phyloP scores from a whole-genome alignment of 2,113 vertebrate genomes.

The Hymenochirus boettgeri region DNA sequence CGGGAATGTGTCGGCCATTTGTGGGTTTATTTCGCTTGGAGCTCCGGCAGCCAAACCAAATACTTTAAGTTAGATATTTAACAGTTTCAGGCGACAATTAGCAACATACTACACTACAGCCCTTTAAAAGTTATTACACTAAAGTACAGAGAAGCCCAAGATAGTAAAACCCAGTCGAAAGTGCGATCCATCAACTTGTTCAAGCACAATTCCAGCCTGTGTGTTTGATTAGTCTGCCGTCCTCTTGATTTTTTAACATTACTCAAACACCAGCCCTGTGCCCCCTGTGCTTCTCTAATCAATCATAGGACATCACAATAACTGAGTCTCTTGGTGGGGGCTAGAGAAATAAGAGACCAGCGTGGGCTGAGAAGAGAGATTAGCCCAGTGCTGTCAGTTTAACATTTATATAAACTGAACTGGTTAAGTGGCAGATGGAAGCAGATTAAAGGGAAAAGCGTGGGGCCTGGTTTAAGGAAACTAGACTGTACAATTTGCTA shows the following conservation, averaged over 20 bases:
- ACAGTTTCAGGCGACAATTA: no score
- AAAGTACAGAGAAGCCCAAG: conserved; percentile 27
- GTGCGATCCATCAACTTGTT: conserved; percentile 60
- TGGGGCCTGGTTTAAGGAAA: no score
- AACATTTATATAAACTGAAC: neutral
- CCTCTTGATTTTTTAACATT: conserved; percentile 65
- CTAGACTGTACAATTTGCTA: no score
- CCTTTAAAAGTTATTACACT: conserved; percentile 30
- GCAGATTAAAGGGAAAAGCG: neutral
- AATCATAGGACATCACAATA: conserved; percentile 60
- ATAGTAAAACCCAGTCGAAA: conserved; percentile 34
- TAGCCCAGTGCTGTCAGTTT: neutral
- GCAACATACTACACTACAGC: no score
- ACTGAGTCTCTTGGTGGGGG: conserved; percentile 54
- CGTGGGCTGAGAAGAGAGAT: conserved; percentile 8
- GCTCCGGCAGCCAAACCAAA: no score
- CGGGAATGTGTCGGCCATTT: no score
- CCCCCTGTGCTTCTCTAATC: conserved; percentile 69
- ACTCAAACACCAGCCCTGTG: conserved; percentile 64
- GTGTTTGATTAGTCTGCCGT: conserved; percentile 55
- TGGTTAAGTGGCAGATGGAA: neutral
- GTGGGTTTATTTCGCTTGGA: no score
- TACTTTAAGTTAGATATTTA: no score
- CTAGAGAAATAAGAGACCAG: no score
- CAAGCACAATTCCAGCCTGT: conserved; percentile 40